A percentile compares a stretch with the other conserved stretches of the same genome.
Evolutionary conservation across 2,113 vertebrate species (phyloP).

Genomic region (Cyrtonyx montezumae): DNA sequence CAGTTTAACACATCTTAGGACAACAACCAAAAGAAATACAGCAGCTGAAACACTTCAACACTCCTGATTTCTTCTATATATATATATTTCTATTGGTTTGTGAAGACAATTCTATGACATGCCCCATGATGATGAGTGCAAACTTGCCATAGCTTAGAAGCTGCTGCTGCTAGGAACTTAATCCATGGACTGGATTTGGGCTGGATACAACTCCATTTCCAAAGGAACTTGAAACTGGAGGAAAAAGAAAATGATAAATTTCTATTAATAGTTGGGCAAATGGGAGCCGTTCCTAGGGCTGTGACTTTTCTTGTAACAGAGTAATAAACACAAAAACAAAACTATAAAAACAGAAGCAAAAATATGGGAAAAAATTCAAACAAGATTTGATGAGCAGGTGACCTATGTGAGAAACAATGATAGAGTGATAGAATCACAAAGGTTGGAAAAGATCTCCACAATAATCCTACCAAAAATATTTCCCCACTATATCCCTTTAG

Average conservation of each 20-base stretch:
- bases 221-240: not conserved
- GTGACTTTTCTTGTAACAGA: not conserved
- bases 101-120: not conserved
- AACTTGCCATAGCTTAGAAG: not conserved
- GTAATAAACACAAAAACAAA: not conserved
- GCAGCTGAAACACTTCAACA: not conserved
- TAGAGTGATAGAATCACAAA: too few relatives aligned
- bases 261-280: not conserved
- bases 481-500: too few relatives aligned
- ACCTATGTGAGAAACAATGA: not conserved
- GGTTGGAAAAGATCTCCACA: too few relatives aligned
- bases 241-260: not conserved
- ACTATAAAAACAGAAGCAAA: not conserved
- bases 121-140: not conserved
- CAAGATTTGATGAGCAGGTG: not conserved
- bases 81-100: not conserved
- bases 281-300: not conserved
- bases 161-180: not conserved
- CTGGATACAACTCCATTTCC: not conserved
- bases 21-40: not conserved
- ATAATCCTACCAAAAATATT: too few relatives aligned
- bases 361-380: not conserved
- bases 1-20: not conserved
- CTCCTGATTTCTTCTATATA: not conserved
- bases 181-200: not conserved